Base-by-base conservation (phyloP, 2,888 invertebrate genomes). In the Girardia tigrina region DNA sequence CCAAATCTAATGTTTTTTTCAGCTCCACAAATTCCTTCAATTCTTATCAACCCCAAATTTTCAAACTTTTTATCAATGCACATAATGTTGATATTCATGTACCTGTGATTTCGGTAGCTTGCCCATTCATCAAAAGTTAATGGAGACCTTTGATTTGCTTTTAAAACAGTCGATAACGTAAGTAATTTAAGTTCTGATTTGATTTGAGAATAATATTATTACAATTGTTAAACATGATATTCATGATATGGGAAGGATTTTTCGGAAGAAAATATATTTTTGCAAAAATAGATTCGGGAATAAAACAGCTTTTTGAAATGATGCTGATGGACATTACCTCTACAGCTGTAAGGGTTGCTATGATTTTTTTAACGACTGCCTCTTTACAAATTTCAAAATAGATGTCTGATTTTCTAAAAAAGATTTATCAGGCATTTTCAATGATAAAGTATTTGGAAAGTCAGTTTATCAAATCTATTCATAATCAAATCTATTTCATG, bases 141-240 rank as follows among this genome's bases (percentile, higher is more conserved):
- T n/a, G 6, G n/a, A 36, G 16, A 36, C 16, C 23, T 56, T 56
- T 56, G 56, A 56, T 56, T 56, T 56, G 4, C 56, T 56, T 56
- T 56, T 8, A 56, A 56, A 56, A 56, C 23, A 56, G 56, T 56
- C 23, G 8, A 56, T 20, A 56, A 56, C 23, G n/a, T 56, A 56
- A n/a, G n/a, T n/a, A n/a, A 56, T 56, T 56, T 56, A 56, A 56
- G 56, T 56, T 56, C 56, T 4, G 56, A 56, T 56, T 56, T 56
- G 56, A 56, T 56, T 56, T 56, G 20, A 23, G 56, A n/a, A 56
- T 56, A n/a, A n/a, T n/a, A n/a, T n/a, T n/a, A n/a, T n/a, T n/a
- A n/a, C n/a, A 36, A 36, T 36, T 12, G 36, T 36, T 36, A 36
- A 56, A 56, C 23, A 56, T 56, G 23, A 56, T n/a, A 56, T 56